Percentiles rank a stretch among this genome's conserved stretches.
phyloP scores from a whole-genome alignment of 2,113 vertebrate species.

The Pionites leucogaster region DNA sequence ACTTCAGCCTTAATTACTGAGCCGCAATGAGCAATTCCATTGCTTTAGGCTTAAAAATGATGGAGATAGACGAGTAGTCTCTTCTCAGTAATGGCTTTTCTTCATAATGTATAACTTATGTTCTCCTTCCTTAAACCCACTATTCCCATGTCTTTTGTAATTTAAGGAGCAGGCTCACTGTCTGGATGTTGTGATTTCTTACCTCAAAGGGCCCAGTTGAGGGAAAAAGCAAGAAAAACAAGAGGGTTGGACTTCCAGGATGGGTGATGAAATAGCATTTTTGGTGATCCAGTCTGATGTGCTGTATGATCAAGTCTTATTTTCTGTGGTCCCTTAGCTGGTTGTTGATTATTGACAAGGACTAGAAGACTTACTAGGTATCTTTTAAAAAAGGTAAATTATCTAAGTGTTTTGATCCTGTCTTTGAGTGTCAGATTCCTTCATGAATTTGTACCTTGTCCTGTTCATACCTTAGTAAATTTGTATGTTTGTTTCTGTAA shows the following conservation, averaged over 20 bases:
- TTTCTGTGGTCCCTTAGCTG: neutral
- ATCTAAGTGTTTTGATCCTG: neutral
- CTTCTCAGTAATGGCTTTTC: conserved; percentile 21
- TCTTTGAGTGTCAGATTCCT: neutral
- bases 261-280: neutral
- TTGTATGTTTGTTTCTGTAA: neutral
- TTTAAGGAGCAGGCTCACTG: neutral
- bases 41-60: conserved; percentile 39
- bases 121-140: neutral
- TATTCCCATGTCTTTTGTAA: neutral
- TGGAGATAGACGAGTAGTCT: neutral
- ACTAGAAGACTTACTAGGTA: neutral
- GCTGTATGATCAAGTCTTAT: neutral
- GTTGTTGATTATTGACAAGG: neutral
- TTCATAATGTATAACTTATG: neutral
- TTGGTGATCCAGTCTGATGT: neutral
- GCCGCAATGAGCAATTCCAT: neutral
- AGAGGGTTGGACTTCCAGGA: neutral
- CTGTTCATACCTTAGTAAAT: neutral
- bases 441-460: neutral
- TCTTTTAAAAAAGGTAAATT: neutral
- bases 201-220: neutral
- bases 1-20: conserved; percentile 24
- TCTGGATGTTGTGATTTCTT: neutral
- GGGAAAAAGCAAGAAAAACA: neutral